Evolutionary conservation across 2,113 vertebrate species (phyloP).

Genomic region (Boleophthalmus pectinirostris): DNA sequence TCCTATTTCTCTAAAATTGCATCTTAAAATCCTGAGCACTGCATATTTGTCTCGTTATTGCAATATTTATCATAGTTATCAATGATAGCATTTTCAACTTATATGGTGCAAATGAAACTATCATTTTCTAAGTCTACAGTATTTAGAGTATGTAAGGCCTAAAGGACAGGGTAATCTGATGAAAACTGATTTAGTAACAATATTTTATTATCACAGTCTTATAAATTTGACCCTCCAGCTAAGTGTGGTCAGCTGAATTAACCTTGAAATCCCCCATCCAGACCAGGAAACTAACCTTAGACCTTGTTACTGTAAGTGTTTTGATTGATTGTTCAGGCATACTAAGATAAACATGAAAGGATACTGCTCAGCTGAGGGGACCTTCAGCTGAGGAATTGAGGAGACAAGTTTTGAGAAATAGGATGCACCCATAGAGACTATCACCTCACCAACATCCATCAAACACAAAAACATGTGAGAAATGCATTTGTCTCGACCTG

Average conservation of each 20-base stretch:
- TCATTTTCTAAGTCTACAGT: too few species aligned
- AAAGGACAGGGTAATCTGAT: too few species aligned
- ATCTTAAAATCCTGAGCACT: neutral
- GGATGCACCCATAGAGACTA: slow-evolving; percentile 30
- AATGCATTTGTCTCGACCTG: slow-evolving; percentile 66
- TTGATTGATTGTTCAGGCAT: neutral
- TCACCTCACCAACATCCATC: slow-evolving; percentile 42
- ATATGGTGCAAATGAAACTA: too few species aligned
- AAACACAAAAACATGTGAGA: slow-evolving; percentile 55
- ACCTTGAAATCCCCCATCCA: neutral
- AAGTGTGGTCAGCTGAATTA: too few species aligned
- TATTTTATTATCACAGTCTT: too few species aligned
- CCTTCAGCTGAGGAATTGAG: neutral
- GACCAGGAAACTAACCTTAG: too few species aligned
- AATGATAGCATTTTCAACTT: too few species aligned
- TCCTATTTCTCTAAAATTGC: neutral
- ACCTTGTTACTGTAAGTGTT: neutral
- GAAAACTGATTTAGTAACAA: too few species aligned
- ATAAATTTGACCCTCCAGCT: too few species aligned
- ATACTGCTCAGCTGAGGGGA: neutral
- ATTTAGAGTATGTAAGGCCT: too few species aligned
- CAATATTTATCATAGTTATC: too few species aligned
- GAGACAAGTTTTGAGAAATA: neutral
- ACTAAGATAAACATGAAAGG: neutral
- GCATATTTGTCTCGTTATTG: neutral